Evolutionary conservation across 2,888 invertebrate genomes (phyloP).

Genomic region (Andrena haemorrhoa): DNA sequence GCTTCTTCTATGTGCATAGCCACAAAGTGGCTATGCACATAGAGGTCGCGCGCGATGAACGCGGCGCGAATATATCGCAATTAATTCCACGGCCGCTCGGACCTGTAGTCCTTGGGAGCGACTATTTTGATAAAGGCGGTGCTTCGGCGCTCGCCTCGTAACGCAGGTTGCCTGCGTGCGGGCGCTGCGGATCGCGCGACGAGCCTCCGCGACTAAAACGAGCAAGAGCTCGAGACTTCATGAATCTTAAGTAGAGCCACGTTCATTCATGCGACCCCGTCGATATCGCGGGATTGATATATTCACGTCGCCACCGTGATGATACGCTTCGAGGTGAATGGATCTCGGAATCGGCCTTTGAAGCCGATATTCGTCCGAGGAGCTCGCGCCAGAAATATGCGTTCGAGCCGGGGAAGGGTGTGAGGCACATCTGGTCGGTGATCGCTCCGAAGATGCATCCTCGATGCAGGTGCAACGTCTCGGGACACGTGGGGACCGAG

Average conservation of each 20-base stretch:
- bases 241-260: no score
- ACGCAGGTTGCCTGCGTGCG: not conserved
- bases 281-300: no score
- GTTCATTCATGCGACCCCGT: no score
- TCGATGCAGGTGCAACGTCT: slow-evolving; percentile 54
- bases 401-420: not conserved
- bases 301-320: no score
- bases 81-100: slow-evolving; percentile 25
- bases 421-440: slow-evolving; percentile 53
- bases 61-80: slow-evolving; percentile 13
- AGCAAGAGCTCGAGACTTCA: no score
- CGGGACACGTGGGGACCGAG: slow-evolving; percentile 23
- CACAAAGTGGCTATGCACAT: no score
- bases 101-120: slow-evolving; percentile 32
- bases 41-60: not conserved
- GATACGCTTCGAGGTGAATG: no score
- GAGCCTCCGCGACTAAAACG: no score
- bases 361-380: no score
- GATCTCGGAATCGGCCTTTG: not conserved
- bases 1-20: no score
- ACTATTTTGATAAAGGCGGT: slow-evolving; percentile 18
- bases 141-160: not conserved
- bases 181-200: not conserved
- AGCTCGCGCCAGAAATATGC: not conserved
- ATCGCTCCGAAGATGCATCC: slow-evolving; percentile 35